Percentiles rank a stretch among this genome's conserved stretches.
These are phyloP conservation scores for Clangula hyemalis DNA, from an alignment of 2,797 vertebrate genomes.

Conservation along the genomic window DNA sequence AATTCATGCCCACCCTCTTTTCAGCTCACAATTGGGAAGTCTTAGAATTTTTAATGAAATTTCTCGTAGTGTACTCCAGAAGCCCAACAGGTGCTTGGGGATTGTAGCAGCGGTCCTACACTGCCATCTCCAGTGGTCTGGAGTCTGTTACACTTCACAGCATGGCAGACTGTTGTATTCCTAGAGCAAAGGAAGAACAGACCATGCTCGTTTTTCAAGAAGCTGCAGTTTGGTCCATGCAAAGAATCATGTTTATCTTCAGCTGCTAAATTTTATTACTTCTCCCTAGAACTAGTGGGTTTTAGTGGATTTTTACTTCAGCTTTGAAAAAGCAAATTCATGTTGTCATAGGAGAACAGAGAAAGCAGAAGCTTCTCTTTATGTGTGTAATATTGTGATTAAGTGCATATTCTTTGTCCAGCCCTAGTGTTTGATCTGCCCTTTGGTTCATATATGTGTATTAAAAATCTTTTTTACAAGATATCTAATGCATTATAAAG, in stretches of 20 bases:
- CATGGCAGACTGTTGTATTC: background rate
- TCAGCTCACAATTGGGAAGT: fast-evolving
- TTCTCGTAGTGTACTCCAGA: background rate
- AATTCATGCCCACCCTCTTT: background rate
- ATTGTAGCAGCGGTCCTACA: background rate
- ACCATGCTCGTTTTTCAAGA: background rate
- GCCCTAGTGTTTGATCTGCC: background rate
- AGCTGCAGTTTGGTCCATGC: background rate
- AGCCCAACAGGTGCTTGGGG: background rate
- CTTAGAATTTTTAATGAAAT: background rate
- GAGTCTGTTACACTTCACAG: background rate
- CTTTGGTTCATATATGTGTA: background rate
- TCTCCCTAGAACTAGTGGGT: background rate
- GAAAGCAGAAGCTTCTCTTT: background rate
- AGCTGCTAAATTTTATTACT: background rate
- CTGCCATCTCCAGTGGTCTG: background rate
- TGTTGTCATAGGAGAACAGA: background rate
- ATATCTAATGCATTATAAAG: background rate
- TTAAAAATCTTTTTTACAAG: background rate
- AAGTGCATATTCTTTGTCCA: background rate
- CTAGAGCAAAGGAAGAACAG: background rate
- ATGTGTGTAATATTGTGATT: background rate
- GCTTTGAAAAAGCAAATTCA: background rate
- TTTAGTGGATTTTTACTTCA: background rate
- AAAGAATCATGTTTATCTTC: background rate